Conservation (phyloP, 2,113 vertebrate genomes). For the Nibea albiflora region DNA sequence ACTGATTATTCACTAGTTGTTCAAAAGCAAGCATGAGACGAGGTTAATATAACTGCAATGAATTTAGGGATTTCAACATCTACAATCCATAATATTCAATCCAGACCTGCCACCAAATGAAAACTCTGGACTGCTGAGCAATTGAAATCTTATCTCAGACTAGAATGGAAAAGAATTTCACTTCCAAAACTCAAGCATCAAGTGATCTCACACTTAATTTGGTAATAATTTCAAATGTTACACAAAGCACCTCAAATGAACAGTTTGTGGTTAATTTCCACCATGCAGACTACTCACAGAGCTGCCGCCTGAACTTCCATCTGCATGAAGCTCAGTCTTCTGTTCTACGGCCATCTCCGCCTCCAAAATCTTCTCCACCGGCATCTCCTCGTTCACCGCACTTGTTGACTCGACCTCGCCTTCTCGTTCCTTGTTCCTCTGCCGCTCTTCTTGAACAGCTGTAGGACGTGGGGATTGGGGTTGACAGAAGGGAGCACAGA, state of each 20-base stretch:
- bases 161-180: no score
- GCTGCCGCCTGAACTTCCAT: conserved; percentile 87
- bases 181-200: no score
- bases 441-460: conserved; percentile 95
- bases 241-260: background rate
- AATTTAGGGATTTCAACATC: no score
- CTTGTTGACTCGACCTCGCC: conserved; percentile 88
- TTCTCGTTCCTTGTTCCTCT: conserved; percentile 91
- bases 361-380: conserved; percentile 94
- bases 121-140: no score
- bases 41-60: no score
- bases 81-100: no score
- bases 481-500: conserved; percentile 29
- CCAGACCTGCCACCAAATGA: no score
- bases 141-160: no score
- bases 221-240: background rate
- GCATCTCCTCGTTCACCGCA: conserved; percentile 93
- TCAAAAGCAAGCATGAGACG: no score
- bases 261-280: background rate
- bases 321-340: conserved; percentile 91
- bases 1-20: no score
- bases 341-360: conserved; percentile 94
- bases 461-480: conserved; percentile 20
- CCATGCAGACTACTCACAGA: conserved; percentile 83
- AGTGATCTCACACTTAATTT: no score